Evolutionary conservation across 2,113 vertebrate species (phyloP), one percentile per base, ranked within the genome.

Genomic region (Carassius gibelio): DNA sequence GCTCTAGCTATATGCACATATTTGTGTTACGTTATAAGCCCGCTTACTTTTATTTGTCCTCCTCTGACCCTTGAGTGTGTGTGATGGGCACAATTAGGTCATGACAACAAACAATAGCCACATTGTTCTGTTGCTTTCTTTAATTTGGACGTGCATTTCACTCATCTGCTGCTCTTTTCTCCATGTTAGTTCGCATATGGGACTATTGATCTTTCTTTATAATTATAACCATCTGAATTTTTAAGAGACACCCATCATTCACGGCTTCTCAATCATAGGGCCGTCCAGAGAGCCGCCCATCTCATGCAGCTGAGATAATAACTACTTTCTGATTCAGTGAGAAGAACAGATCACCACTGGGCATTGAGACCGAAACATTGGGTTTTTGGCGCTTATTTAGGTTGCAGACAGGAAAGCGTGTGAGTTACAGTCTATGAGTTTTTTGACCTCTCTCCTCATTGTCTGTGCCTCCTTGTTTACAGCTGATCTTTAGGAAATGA

Each of bases 1-100:
- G 80, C 83, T 87, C 75, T 80, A 78, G 66, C 72, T 61, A 75
- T 80, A 85, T 14, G 52, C 82, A 83, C 87, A 77, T 88, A 83
- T 91, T 85, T 91, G 52, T 78, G 55, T 84, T 81, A 55, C 61
- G 45, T 82, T 84, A 71, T 86, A 42, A 42, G 81, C 76, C 85
- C 10, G 71, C 23, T 86, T 79, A 36, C 79, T 84, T 90, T 87
- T 72, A 78, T 61, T 66, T 75, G 75, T 77, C 85, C 42, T 26
- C 71, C 59, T 34, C 71, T 87, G 85, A 89, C 89, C 83, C 62
- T 26, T 30, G 61, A 76, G 76, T 77, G 52, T 84, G 21, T 72
- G 84, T 50, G 50, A 74, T 69, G 57, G 69, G 34, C 26, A 42
- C 21, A 68, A 62, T 75, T 69, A 61, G 21, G 30, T 34, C 62